A percentile compares a stretch with the other conserved stretches of the same genome.
phyloP scores from a whole-genome alignment of 2,888 invertebrate genomes.

The Glaucopsyche alexis region DNA sequence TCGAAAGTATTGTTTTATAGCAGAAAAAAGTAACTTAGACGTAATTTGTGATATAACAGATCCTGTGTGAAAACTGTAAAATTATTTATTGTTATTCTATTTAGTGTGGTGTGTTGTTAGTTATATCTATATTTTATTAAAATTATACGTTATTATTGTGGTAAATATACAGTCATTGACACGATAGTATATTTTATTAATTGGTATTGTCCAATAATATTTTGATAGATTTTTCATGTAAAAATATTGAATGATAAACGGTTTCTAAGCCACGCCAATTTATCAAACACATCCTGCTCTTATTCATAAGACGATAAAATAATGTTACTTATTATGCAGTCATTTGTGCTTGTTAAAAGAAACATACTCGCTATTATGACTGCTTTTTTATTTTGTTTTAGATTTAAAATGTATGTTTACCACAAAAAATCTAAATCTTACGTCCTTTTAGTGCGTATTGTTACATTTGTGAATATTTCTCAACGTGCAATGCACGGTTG shows the following conservation, averaged over 20 bases:
- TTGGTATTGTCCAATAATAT: too few relatives aligned
- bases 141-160: slow-evolving; percentile 29
- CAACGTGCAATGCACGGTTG: background rate
- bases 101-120: slow-evolving; percentile 37
- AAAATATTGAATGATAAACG: too few relatives aligned
- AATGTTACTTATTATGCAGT: too few relatives aligned
- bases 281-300: too few relatives aligned
- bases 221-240: too few relatives aligned
- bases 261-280: too few relatives aligned
- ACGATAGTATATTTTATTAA: background rate
- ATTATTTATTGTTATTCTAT: slow-evolving; percentile 37
- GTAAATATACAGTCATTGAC: slow-evolving; percentile 12
- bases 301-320: too few relatives aligned
- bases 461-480: slow-evolving; percentile 5
- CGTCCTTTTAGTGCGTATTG: slow-evolving; percentile 2
- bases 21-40: background rate
- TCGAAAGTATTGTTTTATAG: background rate
- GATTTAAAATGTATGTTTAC: background rate
- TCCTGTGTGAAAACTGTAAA: slow-evolving; percentile 5
- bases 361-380: too few relatives aligned
- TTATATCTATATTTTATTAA: slow-evolving; percentile 42
- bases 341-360: too few relatives aligned
- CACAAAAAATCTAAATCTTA: background rate
- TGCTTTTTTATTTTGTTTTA: background rate
- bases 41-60: background rate